These are phyloP conservation scores for Lathronympha strigana DNA, from an alignment of 2,888 invertebrate genomes.

Conservation along the genomic window DNA sequence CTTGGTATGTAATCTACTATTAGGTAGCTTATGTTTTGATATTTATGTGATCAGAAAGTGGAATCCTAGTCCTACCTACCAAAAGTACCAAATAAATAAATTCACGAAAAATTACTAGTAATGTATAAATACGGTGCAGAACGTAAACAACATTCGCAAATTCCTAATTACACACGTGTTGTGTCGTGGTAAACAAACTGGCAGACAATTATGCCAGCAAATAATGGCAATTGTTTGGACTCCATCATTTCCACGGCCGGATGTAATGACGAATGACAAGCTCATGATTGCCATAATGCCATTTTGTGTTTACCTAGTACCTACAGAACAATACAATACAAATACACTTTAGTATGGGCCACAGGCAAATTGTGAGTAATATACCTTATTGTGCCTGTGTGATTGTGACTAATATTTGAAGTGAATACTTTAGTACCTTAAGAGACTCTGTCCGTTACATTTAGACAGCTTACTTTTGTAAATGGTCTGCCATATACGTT, in stretches of 20 bases:
- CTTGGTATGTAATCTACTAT: too few relatives aligned
- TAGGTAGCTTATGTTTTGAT: too few relatives aligned
- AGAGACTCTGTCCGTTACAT: not conserved
- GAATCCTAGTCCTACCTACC: too few relatives aligned
- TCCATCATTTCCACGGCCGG: conserved; percentile 31
- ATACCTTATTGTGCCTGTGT: conserved; percentile 1
- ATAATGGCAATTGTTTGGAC: conserved; percentile 34
- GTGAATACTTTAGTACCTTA: too few relatives aligned
- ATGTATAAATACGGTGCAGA: not conserved
- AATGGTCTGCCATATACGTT: too few relatives aligned
- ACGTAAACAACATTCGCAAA: conserved; percentile 15
- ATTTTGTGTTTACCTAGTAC: conserved; percentile 22
- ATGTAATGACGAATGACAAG: conserved; percentile 28
- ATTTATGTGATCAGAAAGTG: not conserved
- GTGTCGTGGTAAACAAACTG: conserved; percentile 26
- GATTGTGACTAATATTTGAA: not conserved
- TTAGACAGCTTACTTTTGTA: not conserved
- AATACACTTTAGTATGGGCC: conserved; percentile 22
- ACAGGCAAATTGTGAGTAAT: conserved; percentile 12
- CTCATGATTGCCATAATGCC: conserved; percentile 26
- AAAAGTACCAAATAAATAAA: too few relatives aligned
- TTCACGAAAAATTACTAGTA: too few relatives aligned
- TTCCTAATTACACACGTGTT: conserved; percentile 30
- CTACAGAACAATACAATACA: conserved; percentile 16
- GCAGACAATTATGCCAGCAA: conserved; percentile 21